Base-by-base conservation (phyloP, 2,797 vertebrate genomes). In the Schizopygopsis pylzovi region DNA sequence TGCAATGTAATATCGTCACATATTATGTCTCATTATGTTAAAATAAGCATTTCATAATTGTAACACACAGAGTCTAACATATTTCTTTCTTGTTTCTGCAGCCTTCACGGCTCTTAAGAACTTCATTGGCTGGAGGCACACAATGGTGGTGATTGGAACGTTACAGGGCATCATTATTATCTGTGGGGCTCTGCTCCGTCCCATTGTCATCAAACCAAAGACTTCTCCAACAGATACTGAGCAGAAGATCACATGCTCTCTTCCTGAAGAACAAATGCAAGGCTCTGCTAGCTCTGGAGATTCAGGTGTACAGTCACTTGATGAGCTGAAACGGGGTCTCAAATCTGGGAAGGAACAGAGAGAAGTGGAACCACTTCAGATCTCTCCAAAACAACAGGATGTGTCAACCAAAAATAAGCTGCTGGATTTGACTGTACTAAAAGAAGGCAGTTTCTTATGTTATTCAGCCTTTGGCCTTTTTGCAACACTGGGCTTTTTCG, bases 391-490 rank as follows among this genome's bases (percentile, higher is more conserved):
- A 63, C 39, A 81, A 71, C 71, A 85, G 77, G 52, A 79, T 6
- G 39, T 15, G 45, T 81, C 47, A 41, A 86, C 25, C 15, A 87
- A 84, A 39, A 72, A 49, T 6, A 95, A 92, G 73, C 92, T 99
- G 25, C 83, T 98, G 56, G 98, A 99, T 93, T 97, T 99, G 82
- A 97, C 97, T 13, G 92, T 99, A 84, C 94, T 99, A 90, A 95
- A 88, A 90, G 97, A 99, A 89, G 89, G 89, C 82, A 95, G 96
- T 90, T 99, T 99, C 89, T 96, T 99, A 56, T 96, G 97, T 67
- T 99, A 99, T 8, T 95, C 97, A n/a, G 89, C 98, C 13, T 99
- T 99, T 9, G 98, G 98, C 41, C 96, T 99, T 8, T 99, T 99
- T 8, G 98, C 97, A 87, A 99, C 97, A 0, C 92, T 99, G 56